A percentile compares a stretch with the other conserved stretches of the same genome.
These are phyloP conservation scores for Diloba caeruleocephala DNA, from an alignment of 2,888 invertebrate genomes.

Conservation along the genomic window DNA sequence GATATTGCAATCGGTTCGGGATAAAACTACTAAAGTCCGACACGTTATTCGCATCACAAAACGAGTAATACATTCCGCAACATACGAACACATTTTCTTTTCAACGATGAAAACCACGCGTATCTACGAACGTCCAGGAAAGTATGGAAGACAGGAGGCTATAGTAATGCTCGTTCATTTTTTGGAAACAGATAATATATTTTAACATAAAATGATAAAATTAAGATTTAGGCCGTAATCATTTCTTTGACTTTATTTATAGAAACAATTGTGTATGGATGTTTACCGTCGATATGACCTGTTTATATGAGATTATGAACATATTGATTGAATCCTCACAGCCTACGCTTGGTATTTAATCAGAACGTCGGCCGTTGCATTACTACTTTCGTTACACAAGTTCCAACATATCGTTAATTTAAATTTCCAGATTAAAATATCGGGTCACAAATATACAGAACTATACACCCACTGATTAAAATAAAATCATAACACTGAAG, in stretches of 20 bases:
- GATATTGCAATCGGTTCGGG: too few relatives aligned
- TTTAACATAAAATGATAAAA: too few relatives aligned
- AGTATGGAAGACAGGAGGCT: neutral
- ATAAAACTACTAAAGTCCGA: too few relatives aligned
- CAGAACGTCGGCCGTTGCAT: constrained; percentile 29
- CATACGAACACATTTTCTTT: constrained; percentile 1
- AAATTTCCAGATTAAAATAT: constrained; percentile 4
- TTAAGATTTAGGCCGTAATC: too few relatives aligned
- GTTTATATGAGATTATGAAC: constrained; percentile 45
- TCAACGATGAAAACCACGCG: constrained; percentile 3
- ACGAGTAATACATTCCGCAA: neutral
- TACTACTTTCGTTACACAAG: constrained; percentile 3
- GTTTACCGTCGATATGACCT: constrained; percentile 35
- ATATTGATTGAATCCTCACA: constrained; percentile 47
- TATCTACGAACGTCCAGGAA: constrained; percentile 12
- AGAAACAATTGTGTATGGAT: constrained; percentile 3
- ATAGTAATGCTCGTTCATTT: constrained; percentile 1
- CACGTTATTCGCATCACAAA: neutral
- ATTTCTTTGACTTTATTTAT: constrained; percentile 1
- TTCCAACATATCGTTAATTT: neutral
- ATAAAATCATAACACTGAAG: constrained; percentile 50
- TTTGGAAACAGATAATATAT: constrained; percentile 1
- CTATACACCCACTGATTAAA: constrained; percentile 25
- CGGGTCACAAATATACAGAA: neutral
- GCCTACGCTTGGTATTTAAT: constrained; percentile 40